Evolutionary conservation across 2,888 invertebrate genomes (phyloP).

Genomic region (Beris morrisii): DNA sequence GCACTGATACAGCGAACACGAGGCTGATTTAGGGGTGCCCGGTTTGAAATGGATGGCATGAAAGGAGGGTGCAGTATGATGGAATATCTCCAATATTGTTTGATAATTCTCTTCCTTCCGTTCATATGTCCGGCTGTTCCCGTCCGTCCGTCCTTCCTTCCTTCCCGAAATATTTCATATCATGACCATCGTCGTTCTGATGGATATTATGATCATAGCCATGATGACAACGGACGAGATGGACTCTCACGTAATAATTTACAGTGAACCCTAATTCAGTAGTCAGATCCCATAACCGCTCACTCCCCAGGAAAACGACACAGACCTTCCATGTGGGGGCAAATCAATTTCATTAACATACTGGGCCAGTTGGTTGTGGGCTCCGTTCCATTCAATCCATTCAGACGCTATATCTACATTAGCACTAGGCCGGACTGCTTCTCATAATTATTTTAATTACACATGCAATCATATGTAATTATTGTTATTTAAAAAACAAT

Average conservation of each 20-base stretch:
- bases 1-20: background rate
- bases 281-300: too few species aligned
- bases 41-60: background rate
- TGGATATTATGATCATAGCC: too few species aligned
- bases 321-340: too few species aligned
- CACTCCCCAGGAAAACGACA: too few species aligned
- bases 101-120: conserved; percentile 27
- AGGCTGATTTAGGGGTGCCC: background rate
- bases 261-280: too few species aligned
- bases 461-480: conserved; percentile 3
- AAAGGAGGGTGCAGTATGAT: background rate
- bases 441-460: conserved; percentile 5
- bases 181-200: too few species aligned
- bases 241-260: too few species aligned
- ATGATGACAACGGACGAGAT: too few species aligned
- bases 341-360: too few species aligned
- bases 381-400: background rate
- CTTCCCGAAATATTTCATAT: too few species aligned
- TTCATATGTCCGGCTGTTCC: conserved; percentile 20
- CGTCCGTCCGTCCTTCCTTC: too few species aligned
- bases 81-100: conserved; percentile 19
- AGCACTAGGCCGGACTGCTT: background rate
- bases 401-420: background rate
- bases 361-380: too few species aligned
- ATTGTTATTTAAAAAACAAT: conserved; percentile 13